Base-by-base conservation (phyloP, 2,113 vertebrate species). In the Planiliza haematocheilus region DNA sequence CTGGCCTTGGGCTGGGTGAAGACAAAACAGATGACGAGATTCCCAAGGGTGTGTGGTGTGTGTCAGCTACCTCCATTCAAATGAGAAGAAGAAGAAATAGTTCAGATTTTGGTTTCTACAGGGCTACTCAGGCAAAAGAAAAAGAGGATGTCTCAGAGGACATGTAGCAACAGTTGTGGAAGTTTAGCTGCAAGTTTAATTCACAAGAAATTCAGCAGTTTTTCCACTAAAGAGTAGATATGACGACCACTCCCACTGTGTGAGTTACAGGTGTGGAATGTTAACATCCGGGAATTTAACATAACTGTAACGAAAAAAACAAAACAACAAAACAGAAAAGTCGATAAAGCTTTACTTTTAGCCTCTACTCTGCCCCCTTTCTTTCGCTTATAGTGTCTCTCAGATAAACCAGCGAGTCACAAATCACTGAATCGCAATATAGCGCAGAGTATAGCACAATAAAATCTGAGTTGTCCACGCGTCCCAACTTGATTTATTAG, bases 21-120 rank as follows among this genome's bases (percentile, higher is more conserved):
- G 48, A 74, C 78, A 74, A 52, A 71, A 68, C 87, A 85, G 66
- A 24, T 86, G 74, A 37, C 16, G 45, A 45, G 7, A 45, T 59
- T 86, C 79, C 52, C 76, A 65, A 1, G n/a, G 16, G 7, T 65
- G 64, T 14, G 11, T 2, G 10, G 17, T 8, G n/a, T 36, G 41
- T 36, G 16, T 8, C 12, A 42, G 12, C 4, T 4, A 17, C 10
- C 24, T 48, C 34, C 8, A 20, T 30, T 64, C 24, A 60, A 49
- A 49, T 42, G 18, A 16, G 17, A 62, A 39, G 11, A 3, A 30
- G 24, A 3, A 30, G 24, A n/a, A n/a, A n/a, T 30, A 30, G 24
- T 30, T 2, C 24, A 30, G 24, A 3, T 30, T 30, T 30, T 30
- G 4, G 3, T 14, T 13, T 45, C 30, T 7, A n/a, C 7, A 13